Evolutionary conservation across 2,797 vertebrate species (phyloP), one percentile per base, ranked within the genome.

Genomic region (Saxicola maurus): DNA sequence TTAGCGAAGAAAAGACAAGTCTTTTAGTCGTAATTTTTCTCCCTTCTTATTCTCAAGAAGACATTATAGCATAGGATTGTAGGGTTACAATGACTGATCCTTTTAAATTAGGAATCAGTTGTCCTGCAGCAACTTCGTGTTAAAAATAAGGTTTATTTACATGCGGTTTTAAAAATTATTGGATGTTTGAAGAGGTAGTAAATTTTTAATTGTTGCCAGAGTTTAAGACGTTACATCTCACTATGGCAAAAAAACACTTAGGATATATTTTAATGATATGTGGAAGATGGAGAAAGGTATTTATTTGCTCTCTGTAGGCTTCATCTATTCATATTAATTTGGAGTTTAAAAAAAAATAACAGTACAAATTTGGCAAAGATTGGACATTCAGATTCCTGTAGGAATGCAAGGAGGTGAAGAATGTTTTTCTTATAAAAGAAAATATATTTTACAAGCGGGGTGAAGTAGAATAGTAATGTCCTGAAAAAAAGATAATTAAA

Each of bases 71-170:
- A 20, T 27, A 8, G 7, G 17, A 49, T 67, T 68, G 19, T 17
- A 37, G 7, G 5, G 5, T 30, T 33, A 24, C 28, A 45, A 6
- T 43, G 2, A 45, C 18, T n/a, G 6, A 51, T 51, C 3, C 15
- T 72, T 59, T 82, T 8, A n/a, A 51, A 72, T 53, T 1, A 57
- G 9, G 13, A 68, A 53, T 65, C 30, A 37, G 8, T 43, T 57
- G 9, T 48, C 10, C 53, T 65, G 31, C 20, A 66, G 14, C 10
- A 76, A 30, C 7, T 7, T 73, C 8, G 21, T 0, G 0, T 37
- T 76, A 46, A 20, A 20, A 57, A 23, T 60, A 18, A 40, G 12
- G 4, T 45, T 82, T 10, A 18, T 64, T 68, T 80, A 20, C 5
- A 49, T 17, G 19, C 16, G 4, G 4, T 73, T 86, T 84, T 38